A percentile compares a stretch with the other conserved stretches of the same genome.
phyloP scores from a whole-genome alignment of 2,797 vertebrate genomes.

The Characodon lateralis region DNA sequence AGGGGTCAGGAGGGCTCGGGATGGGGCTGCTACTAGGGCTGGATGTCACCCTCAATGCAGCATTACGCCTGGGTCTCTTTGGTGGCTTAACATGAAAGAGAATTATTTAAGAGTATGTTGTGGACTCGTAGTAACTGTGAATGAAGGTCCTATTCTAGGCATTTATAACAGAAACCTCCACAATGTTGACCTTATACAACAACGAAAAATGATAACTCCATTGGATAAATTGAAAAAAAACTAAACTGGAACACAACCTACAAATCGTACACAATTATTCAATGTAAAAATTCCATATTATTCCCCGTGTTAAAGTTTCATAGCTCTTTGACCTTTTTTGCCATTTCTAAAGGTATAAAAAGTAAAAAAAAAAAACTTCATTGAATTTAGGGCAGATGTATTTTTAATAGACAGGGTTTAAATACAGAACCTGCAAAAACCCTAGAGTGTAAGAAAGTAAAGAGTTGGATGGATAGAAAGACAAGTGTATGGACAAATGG shows the following conservation, averaged over 20 bases:
- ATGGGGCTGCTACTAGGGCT: constrained; percentile 23
- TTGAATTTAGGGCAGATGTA: neutral
- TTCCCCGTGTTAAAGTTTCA: neutral
- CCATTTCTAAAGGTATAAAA: neutral
- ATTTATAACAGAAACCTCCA: neutral
- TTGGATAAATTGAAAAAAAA: neutral
- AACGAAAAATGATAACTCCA: neutral
- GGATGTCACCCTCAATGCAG: constrained; percentile 45
- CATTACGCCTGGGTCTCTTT: constrained; percentile 67
- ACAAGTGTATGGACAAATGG: neutral
- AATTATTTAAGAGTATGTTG: constrained; percentile 41
- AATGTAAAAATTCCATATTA: neutral
- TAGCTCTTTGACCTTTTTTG: neutral
- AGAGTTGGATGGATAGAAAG: neutral
- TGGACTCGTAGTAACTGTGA: constrained; percentile 25
- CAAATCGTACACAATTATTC: neutral
- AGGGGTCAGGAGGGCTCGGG: constrained; percentile 17
- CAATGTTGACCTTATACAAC: constrained; percentile 13
- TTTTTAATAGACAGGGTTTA: neutral
- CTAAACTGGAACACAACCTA: neutral
- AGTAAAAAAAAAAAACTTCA: neutral
- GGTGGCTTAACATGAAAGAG: constrained; percentile 71
- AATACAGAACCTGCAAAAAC: neutral
- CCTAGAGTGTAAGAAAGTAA: neutral
- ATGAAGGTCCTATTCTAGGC: constrained; percentile 13